A percentile compares a stretch with the other conserved stretches of the same genome.
Conservation (phyloP, 2,113 vertebrate genomes). For the Leucoraja erinaceus region DNA sequence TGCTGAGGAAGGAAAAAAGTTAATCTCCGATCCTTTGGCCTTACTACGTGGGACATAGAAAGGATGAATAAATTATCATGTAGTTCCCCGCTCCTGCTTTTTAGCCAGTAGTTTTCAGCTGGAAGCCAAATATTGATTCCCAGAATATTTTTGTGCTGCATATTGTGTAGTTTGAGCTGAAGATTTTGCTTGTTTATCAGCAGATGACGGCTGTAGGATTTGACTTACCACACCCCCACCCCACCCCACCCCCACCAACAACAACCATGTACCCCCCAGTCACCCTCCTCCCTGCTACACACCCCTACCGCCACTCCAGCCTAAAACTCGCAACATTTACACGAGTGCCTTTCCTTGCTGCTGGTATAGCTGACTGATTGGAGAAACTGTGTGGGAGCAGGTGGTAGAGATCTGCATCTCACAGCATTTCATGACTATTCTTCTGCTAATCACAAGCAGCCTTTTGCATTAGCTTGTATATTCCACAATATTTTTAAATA, state of each 20-base stretch:
- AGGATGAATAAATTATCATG: neutral
- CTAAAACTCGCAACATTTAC: conserved; percentile 38
- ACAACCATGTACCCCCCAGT: no score
- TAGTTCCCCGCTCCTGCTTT: conserved; percentile 39
- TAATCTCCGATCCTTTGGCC: neutral
- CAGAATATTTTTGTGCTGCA: conserved; percentile 43
- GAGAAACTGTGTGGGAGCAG: conserved; percentile 38
- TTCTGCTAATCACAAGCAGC: neutral
- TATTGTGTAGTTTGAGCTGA: conserved; percentile 44
- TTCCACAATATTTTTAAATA: neutral
- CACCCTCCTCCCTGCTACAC: neutral
- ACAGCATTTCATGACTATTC: neutral
- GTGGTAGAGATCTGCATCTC: conserved; percentile 20
- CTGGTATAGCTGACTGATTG: conserved; percentile 32
- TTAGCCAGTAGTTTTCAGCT: conserved; percentile 39
- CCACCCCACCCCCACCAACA: neutral
- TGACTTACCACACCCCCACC: neutral
- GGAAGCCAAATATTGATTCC: conserved; percentile 44
- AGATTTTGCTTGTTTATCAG: conserved; percentile 44
- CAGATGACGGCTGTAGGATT: conserved; percentile 42
- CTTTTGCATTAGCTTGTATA: conserved; percentile 1
- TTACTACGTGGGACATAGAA: no score
- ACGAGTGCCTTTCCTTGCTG: conserved; percentile 38
- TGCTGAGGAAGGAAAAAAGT: neutral
- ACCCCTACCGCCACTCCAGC: neutral